These are phyloP conservation scores for Synanceia verrucosa DNA, from an alignment of 2,797 vertebrate species.

Conservation along the genomic window DNA sequence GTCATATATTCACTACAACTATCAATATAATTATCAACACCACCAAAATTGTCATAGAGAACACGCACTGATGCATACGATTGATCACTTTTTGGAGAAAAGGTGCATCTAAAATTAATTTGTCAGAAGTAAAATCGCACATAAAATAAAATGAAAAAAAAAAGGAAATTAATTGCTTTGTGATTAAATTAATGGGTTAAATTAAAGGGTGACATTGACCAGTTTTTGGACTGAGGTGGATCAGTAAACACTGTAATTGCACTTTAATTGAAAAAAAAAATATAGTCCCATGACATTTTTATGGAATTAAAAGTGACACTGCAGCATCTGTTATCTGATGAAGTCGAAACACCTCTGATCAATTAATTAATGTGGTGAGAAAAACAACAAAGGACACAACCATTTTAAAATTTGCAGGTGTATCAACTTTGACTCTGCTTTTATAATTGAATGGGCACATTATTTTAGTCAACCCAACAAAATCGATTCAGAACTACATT, in stretches of 20 bases:
- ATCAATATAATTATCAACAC: conserved; percentile 77
- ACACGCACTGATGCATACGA: conserved; percentile 80
- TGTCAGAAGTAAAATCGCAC: conserved; percentile 57
- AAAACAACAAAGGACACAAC: conserved; percentile 9
- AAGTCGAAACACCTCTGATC: conserved; percentile 34
- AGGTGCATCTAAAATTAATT: conserved; percentile 53
- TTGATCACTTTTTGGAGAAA: conserved; percentile 71
- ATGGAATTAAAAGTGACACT: conserved; percentile 60
- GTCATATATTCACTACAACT: conserved; percentile 81
- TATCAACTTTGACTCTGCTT: not conserved
- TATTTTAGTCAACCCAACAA: conserved; percentile 2
- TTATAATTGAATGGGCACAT: not conserved
- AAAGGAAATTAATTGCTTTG: conserved; percentile 48
- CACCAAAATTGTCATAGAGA: conserved; percentile 79
- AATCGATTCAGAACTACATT: not conserved
- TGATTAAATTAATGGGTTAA: conserved; percentile 68
- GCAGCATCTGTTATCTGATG: conserved; percentile 58
- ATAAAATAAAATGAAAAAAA: conserved; percentile 43
- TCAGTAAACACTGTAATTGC: conserved; percentile 79
- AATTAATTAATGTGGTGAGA: conserved; percentile 2
- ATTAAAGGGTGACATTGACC: conserved; percentile 53
- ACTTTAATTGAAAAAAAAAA: conserved; percentile 77
- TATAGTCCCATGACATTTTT: conserved; percentile 57
- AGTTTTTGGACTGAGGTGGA: conserved; percentile 67
- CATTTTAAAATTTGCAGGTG: not conserved